Evolutionary conservation across 2,888 invertebrate genomes (phyloP).

Genomic region (Hirtodrosophila confusa): DNA sequence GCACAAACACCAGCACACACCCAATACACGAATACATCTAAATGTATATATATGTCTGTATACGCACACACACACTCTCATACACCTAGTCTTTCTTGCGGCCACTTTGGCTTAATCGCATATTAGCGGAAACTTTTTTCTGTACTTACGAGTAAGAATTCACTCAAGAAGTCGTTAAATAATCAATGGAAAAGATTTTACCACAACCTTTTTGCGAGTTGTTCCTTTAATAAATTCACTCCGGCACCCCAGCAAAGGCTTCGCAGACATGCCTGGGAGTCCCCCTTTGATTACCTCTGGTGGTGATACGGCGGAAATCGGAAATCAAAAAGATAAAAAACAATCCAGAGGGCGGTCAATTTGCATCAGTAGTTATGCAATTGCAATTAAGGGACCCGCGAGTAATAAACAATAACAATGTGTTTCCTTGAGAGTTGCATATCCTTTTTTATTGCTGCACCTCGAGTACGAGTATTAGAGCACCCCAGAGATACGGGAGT

Average conservation of each 20-base stretch:
- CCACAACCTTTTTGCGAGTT: constrained; percentile 12
- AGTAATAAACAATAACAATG: constrained; percentile 59
- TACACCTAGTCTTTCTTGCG: constrained; percentile 25
- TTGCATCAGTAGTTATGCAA: constrained; percentile 49
- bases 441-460: too few relatives aligned
- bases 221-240: constrained; percentile 45
- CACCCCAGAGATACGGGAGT: too few relatives aligned
- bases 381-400: constrained; percentile 65
- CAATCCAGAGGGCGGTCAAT: constrained; percentile 43
- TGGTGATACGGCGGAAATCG: neutral
- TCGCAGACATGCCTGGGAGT: constrained; percentile 16
- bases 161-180: constrained; percentile 84
- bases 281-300: neutral
- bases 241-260: constrained; percentile 17
- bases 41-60: too few relatives aligned
- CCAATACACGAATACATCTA: neutral
- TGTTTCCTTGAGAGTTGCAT: too few relatives aligned
- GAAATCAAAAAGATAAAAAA: constrained; percentile 16
- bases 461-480: too few relatives aligned
- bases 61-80: constrained; percentile 7
- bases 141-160: constrained; percentile 82
- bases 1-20: constrained; percentile 11
- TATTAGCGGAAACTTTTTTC: constrained; percentile 81
- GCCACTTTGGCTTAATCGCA: constrained; percentile 80
- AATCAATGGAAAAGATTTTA: constrained; percentile 83